phyloP scores from a whole-genome alignment of 2,113 vertebrate species.

The Junco hyemalis region DNA sequence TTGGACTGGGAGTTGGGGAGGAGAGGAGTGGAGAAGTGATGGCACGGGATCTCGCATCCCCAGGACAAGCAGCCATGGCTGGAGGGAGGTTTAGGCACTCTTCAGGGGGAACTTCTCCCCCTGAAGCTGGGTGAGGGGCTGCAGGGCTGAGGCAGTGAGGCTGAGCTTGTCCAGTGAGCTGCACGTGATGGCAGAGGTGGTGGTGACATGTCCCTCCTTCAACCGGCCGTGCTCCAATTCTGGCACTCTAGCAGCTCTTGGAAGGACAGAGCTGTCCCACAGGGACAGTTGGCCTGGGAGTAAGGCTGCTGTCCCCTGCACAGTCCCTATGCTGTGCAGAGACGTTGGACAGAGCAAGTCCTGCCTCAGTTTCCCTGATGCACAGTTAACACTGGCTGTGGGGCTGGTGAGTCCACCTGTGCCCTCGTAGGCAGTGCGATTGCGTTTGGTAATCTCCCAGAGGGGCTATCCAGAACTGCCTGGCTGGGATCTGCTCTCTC shows the following conservation, averaged over 20 bases:
- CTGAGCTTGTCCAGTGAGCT: background rate
- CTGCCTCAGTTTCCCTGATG: background rate
- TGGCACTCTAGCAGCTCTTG: background rate
- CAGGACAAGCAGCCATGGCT: background rate
- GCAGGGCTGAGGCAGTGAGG: accelerated
- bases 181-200: accelerated
- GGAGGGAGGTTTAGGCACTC: background rate
- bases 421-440: background rate
- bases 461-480: background rate
- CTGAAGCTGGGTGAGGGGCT: background rate
- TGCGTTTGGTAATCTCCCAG: accelerated
- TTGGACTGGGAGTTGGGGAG: background rate
- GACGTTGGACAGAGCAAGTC: background rate
- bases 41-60: accelerated
- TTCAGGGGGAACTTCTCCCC: accelerated
- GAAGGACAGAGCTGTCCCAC: background rate
- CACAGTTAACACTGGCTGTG: accelerated
- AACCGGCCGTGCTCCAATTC: accelerated
- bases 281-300: accelerated
- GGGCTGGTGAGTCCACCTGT: background rate
- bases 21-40: background rate
- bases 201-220: accelerated
- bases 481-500: background rate
- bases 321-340: accelerated
- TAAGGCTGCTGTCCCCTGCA: background rate